phyloP scores from a whole-genome alignment of 2,888 invertebrate genomes.

The Cerceris ruficornis region DNA sequence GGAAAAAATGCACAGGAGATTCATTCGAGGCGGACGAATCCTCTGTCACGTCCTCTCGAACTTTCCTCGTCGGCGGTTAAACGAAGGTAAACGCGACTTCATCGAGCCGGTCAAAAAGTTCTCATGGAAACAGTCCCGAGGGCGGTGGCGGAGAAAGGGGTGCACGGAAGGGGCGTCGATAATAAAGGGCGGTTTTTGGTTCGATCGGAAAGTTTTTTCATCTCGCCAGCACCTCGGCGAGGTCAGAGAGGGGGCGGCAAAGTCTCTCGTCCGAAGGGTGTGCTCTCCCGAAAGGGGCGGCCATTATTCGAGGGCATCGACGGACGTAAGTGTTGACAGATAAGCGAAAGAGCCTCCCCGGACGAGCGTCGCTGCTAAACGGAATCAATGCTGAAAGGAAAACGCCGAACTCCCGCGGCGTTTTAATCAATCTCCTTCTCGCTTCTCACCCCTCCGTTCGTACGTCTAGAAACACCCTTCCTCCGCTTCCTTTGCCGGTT shows the following conservation, averaged over 20 bases:
- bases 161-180: conserved; percentile 40
- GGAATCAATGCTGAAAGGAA: conserved; percentile 68
- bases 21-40: too few species aligned
- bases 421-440: conserved; percentile 71
- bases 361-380: conserved; percentile 50
- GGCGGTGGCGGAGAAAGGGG: conserved; percentile 2
- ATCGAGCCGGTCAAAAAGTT: conserved; percentile 43
- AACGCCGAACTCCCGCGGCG: conserved; percentile 63
- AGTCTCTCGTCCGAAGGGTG: background rate
- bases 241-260: background rate
- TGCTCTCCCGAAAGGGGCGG: conserved; percentile 40
- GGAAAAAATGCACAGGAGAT: too few species aligned
- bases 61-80: background rate
- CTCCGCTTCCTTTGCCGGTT: background rate
- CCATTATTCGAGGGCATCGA: conserved; percentile 64
- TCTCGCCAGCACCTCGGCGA: conserved; percentile 38
- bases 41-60: background rate
- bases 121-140: conserved; percentile 37
- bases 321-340: conserved; percentile 68
- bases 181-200: conserved; percentile 59
- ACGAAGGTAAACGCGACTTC: conserved; percentile 18
- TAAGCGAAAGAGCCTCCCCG: conserved; percentile 60
- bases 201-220: conserved; percentile 70
- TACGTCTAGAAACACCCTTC: background rate
- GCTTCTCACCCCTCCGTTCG: conserved; percentile 6